Percentiles rank a stretch among this genome's conserved stretches.
Evolutionary conservation across 2,797 vertebrate genomes (phyloP).

Genomic region (Scleropages formosus): DNA sequence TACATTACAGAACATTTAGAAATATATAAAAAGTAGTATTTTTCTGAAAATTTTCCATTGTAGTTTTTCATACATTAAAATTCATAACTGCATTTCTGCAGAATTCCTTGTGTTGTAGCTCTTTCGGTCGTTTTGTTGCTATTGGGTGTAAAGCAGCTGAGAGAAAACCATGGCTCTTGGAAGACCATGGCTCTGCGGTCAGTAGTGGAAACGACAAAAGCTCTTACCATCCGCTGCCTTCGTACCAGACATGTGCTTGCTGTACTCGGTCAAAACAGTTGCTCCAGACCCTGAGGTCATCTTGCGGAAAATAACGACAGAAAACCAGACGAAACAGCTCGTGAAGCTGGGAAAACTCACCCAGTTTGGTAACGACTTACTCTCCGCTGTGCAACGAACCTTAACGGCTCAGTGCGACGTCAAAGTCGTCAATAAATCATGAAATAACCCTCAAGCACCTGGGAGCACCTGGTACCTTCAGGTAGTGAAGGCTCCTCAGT

Average conservation of each 20-base stretch:
- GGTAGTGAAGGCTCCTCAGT: not conserved
- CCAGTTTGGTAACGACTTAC: not conserved
- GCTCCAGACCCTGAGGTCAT: not conserved
- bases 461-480: not conserved
- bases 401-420: not conserved
- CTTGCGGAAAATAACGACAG: not conserved
- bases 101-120: too few relatives aligned
- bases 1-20: too few relatives aligned
- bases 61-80: too few relatives aligned
- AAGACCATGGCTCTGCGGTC: constrained; percentile 14
- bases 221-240: not conserved
- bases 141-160: too few relatives aligned
- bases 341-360: not conserved
- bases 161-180: too few relatives aligned
- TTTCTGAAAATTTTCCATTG: too few relatives aligned
- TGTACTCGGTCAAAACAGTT: not conserved
- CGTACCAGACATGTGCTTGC: not conserved
- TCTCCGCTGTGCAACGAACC: not conserved
- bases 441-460: not conserved
- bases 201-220: not conserved
- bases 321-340: not conserved
- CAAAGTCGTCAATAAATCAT: constrained; percentile 20
- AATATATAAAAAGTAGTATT: too few relatives aligned
- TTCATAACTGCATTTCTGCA: too few relatives aligned
- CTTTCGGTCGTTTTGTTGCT: too few relatives aligned